These are phyloP conservation scores for Mesoligia furuncula DNA, from an alignment of 2,888 invertebrate genomes.

Conservation along the genomic window DNA sequence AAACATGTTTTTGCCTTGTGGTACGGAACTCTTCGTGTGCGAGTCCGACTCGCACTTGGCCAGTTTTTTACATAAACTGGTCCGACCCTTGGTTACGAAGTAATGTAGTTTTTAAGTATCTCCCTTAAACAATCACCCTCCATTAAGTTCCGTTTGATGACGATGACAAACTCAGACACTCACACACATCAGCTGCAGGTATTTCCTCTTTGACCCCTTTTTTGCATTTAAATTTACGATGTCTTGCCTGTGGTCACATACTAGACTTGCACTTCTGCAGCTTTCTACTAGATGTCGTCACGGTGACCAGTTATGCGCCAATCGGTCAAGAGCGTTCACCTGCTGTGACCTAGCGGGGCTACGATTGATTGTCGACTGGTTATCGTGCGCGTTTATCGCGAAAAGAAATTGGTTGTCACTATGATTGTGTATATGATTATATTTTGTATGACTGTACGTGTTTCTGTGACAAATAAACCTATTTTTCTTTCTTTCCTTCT, in stretches of 20 bases:
- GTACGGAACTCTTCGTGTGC: too few species aligned
- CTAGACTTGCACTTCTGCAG: constrained; percentile 44
- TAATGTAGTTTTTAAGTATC: background rate
- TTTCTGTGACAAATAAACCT: background rate
- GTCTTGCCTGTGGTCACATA: background rate
- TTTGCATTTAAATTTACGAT: background rate
- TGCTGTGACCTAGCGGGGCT: constrained; percentile 72
- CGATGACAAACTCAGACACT: background rate
- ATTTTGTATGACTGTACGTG: background rate
- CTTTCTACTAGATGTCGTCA: constrained; percentile 61
- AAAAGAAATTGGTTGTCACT: background rate
- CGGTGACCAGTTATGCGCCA: constrained; percentile 67
- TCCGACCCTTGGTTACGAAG: background rate
- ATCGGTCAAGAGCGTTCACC: constrained; percentile 86
- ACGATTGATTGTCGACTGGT: constrained; percentile 69
- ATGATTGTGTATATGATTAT: too few species aligned
- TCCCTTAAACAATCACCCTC: background rate
- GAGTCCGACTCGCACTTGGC: too few species aligned
- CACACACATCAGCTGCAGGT: background rate
- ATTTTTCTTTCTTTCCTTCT: background rate
- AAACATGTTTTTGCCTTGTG: too few species aligned
- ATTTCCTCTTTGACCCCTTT: background rate
- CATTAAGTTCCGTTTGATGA: background rate
- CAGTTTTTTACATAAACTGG: background rate
- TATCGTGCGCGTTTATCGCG: background rate